A percentile compares a stretch with the other conserved stretches of the same genome.
These are phyloP conservation scores for Matsumyia berberina DNA, from an alignment of 2,888 invertebrate genomes.

Conservation along the genomic window DNA sequence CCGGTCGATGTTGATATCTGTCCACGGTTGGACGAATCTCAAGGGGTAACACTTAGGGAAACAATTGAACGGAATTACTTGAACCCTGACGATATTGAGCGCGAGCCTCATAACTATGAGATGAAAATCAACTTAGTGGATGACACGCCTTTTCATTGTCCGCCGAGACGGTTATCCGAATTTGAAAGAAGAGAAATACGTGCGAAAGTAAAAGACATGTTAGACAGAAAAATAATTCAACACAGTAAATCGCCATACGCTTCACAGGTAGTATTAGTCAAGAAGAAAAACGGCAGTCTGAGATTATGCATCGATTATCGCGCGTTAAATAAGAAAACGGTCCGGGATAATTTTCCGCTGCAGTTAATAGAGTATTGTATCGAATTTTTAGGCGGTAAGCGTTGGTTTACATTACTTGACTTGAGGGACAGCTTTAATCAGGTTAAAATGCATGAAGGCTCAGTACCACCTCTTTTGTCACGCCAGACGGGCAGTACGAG, in stretches of 20 bases:
- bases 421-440: conserved; percentile 2
- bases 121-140: background rate
- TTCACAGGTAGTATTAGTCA: background rate
- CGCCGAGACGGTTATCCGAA: background rate
- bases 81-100: background rate
- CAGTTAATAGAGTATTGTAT: background rate
- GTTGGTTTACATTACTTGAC: conserved; percentile 1
- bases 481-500: conserved; percentile 1
- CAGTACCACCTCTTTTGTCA: conserved; percentile 11
- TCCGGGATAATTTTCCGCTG: background rate
- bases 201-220: conserved; percentile 21
- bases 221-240: conserved; percentile 12
- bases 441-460: conserved; percentile 14
- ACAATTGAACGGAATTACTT: background rate
- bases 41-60: background rate
- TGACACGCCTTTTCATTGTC: background rate
- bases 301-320: conserved; percentile 12
- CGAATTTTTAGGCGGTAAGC: conserved; percentile 7
- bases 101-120: background rate
- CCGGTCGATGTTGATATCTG: conserved; percentile 18
- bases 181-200: background rate
- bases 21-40: conserved; percentile 5
- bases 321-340: background rate
- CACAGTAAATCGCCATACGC: conserved; percentile 19
- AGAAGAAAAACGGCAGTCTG: background rate